Evolutionary conservation across 2,888 invertebrate species (phyloP).

Genomic region (Sericinus montela): DNA sequence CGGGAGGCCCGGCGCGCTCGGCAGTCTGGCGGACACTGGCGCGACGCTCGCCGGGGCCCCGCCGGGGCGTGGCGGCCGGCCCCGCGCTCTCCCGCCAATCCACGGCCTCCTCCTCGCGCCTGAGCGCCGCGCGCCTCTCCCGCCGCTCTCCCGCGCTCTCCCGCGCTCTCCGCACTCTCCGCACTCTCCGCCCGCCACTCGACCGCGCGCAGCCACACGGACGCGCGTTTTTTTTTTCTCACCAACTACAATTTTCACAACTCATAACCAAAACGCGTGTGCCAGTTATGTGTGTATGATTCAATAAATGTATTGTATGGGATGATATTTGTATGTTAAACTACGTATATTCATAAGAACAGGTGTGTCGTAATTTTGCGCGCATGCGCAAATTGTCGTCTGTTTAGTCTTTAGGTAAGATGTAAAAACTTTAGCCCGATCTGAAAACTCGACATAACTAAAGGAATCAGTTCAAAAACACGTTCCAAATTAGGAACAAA

Average conservation of each 20-base stretch:
- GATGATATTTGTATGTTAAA: neutral
- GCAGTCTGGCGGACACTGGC: constrained; percentile 78
- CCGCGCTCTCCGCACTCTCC: constrained; percentile 38
- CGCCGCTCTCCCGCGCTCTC: constrained; percentile 39
- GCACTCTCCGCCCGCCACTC: constrained; percentile 35
- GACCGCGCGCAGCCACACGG: constrained; percentile 46
- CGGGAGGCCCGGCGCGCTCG: constrained; percentile 79
- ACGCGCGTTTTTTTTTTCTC: constrained; percentile 49
- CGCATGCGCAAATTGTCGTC: neutral
- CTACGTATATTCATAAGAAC: neutral
- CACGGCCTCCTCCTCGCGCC: constrained; percentile 50
- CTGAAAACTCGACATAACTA: too few relatives aligned
- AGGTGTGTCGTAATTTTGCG: neutral
- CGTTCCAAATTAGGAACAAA: neutral
- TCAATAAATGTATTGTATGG: neutral
- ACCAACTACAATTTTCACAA: constrained; percentile 9
- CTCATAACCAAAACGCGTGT: constrained; percentile 6
- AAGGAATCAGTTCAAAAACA: too few relatives aligned
- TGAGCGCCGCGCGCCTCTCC: constrained; percentile 22
- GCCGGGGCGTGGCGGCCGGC: constrained; percentile 45
- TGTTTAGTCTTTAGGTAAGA: neutral
- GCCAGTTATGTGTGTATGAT: constrained; percentile 3
- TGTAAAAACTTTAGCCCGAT: neutral
- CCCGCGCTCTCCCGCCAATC: constrained; percentile 42
- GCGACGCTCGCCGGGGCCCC: constrained; percentile 49